Base-by-base conservation (phyloP, 2,113 vertebrate species). In the Mixornis gularis region DNA sequence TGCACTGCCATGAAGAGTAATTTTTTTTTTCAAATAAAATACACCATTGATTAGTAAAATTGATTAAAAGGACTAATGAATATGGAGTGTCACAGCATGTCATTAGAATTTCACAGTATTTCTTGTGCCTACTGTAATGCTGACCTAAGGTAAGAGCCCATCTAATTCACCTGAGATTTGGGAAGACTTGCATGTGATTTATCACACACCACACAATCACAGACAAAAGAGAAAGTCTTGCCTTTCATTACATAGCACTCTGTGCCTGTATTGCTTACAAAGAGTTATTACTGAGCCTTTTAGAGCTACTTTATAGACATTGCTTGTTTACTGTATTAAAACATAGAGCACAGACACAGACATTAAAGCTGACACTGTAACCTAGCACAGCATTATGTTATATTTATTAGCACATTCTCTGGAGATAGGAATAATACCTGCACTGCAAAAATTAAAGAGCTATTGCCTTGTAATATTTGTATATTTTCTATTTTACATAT, bases 391-490 rank as follows among this genome's bases (percentile, higher is more conserved):
- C 87, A 55, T 70, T 79, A 26, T 40, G 17, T 68, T 72, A 19
- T 29, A 79, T 36, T 40, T 59, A 68, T 16, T 17, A 94, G 41
- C 80, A 76, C 73, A 22, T 38, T 72, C 52, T 71, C 52, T 71
- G 6, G 72, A 93, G 8, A 51, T 3, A 72, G 46, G 34, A 91
- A 65, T 79, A 87, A 68, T 74, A 85, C 9, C n/a, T 64, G 56
- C 87, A 79, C 86, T 88, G 46, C 60, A 94, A 86, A 94, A 89
- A 72, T 63, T 30, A 43, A 79, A 60, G 63, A 79, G 82, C 80
- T 77, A 91, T 63, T 89, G 17, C 78, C 83, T 96, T 96, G 97
- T 97, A 97, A 97, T 97, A 96, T 96, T 95, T 91, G 92, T 93
- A 68, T 32, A 62, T 59, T 79, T 91, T 87, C 64, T 79, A 81